These are phyloP conservation scores for Tetragnatha versicolor DNA, from an alignment of 1,140 invertebrate genomes.

Conservation along the genomic window DNA sequence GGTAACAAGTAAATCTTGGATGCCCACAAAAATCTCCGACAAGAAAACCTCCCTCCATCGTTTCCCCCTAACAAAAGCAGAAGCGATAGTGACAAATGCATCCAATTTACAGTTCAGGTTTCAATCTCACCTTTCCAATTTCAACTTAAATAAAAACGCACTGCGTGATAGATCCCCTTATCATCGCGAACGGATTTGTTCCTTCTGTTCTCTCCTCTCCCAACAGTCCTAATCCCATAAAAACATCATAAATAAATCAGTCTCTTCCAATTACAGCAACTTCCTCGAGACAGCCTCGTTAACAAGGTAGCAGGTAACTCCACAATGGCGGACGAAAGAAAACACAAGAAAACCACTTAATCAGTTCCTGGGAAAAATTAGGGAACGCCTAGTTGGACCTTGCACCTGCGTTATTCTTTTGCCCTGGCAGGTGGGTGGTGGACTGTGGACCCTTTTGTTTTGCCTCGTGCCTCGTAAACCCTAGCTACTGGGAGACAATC, in stretches of 20 bases:
- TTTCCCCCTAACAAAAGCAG: too few species aligned
- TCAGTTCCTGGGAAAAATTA: slow-evolving; percentile 18
- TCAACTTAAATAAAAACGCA: neutral
- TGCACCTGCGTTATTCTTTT: slow-evolving; percentile 29
- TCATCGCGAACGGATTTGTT: neutral
- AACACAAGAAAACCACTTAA: neutral
- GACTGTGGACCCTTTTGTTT: neutral
- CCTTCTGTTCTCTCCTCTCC: neutral
- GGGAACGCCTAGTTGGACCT: slow-evolving; percentile 21
- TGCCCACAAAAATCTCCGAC: too few species aligned
- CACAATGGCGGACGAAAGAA: neutral
- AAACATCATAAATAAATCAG: slow-evolving; percentile 28
- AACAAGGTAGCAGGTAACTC: slow-evolving; percentile 32
- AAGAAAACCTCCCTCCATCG: too few species aligned
- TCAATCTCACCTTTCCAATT: neutral
- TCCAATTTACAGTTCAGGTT: slow-evolving; percentile 11
- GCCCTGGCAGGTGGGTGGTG: neutral
- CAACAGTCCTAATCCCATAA: slow-evolving; percentile 2
- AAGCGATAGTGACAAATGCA: too few species aligned
- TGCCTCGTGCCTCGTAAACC: neutral
- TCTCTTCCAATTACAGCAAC: slow-evolving; percentile 21
- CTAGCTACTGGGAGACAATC: neutral
- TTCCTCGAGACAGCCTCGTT: slow-evolving; percentile 15
- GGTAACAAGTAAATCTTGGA: too few species aligned
- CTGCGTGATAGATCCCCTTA: neutral